Conservation (phyloP, 2,113 vertebrate genomes). For the Chaetura pelagica region DNA sequence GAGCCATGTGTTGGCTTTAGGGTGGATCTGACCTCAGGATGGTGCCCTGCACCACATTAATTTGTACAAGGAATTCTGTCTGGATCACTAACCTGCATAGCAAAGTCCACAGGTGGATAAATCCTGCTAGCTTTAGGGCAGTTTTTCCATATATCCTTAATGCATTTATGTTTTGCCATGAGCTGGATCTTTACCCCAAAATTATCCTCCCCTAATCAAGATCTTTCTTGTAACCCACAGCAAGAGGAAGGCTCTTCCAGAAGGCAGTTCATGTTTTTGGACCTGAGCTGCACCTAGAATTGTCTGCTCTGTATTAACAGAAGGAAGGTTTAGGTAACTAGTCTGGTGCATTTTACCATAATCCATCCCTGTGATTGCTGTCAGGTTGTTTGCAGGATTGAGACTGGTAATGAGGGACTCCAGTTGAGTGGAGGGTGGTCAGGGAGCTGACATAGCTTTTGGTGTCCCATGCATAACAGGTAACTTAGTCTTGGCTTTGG, state of each 20-base stretch:
- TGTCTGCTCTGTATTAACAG: not conserved
- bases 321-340: not conserved
- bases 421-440: not conserved
- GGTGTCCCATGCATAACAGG: not conserved
- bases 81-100: not conserved
- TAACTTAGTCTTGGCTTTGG: not conserved
- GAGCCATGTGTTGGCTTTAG: not conserved
- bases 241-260: not conserved
- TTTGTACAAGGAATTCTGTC: not conserved
- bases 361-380: not conserved
- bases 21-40: accelerated
- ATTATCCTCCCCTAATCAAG: not conserved
- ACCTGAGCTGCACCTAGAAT: not conserved
- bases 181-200: not conserved
- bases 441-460: not conserved
- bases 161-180: not conserved
- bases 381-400: not conserved
- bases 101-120: not conserved
- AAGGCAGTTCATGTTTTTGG: accelerated
- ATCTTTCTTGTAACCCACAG: not conserved
- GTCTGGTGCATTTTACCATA: not conserved
- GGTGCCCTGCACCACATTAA: accelerated
- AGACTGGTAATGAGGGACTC: not conserved
- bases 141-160: not conserved
- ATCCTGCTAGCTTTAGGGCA: not conserved